A percentile compares a stretch with the other conserved stretches of the same genome.
These are phyloP conservation scores for Mormyrus lacerda DNA, from an alignment of 2,113 vertebrate genomes.

Conservation along the genomic window DNA sequence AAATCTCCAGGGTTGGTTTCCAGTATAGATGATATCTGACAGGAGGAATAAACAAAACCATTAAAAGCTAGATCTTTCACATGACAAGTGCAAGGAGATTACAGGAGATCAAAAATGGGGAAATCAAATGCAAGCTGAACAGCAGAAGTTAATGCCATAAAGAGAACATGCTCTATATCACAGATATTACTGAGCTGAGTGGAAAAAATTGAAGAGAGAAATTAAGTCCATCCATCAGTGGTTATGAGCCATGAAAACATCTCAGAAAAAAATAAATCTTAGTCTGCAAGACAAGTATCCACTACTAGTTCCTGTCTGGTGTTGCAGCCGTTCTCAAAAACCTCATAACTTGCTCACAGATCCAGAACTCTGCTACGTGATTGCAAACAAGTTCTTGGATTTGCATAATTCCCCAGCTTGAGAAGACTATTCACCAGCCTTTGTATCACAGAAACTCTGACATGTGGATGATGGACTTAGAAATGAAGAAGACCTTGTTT, in stretches of 20 bases:
- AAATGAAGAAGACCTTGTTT: not conserved
- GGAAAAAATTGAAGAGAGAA: constrained; percentile 68
- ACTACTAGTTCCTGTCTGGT: constrained; percentile 41
- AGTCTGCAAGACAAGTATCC: constrained; percentile 41
- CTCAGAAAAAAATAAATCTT: constrained; percentile 60
- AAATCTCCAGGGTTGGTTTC: constrained; percentile 2
- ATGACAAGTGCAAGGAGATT: constrained; percentile 12
- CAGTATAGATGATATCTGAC: constrained; percentile 16
- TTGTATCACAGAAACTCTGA: not conserved
- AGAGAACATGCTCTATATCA: constrained; percentile 51
- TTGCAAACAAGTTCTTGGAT: constrained; percentile 9
- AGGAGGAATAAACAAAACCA: constrained; percentile 13
- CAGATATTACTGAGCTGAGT: constrained; percentile 57
- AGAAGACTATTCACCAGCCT: not conserved
- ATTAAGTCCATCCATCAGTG: constrained; percentile 70
- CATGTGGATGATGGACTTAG: not conserved
- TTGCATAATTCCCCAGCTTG: not conserved
- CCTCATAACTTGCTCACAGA: constrained; percentile 22
- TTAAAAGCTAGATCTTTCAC: not conserved
- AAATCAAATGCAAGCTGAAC: not conserved
- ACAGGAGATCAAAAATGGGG: not conserved
- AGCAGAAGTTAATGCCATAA: constrained; percentile 38
- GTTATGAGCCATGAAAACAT: constrained; percentile 67
- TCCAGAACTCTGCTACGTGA: constrained; percentile 7
- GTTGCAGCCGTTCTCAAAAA: constrained; percentile 46